These are phyloP conservation scores for Aphidius ervi DNA, from an alignment of 1,140 invertebrate genomes.

Conservation along the genomic window DNA sequence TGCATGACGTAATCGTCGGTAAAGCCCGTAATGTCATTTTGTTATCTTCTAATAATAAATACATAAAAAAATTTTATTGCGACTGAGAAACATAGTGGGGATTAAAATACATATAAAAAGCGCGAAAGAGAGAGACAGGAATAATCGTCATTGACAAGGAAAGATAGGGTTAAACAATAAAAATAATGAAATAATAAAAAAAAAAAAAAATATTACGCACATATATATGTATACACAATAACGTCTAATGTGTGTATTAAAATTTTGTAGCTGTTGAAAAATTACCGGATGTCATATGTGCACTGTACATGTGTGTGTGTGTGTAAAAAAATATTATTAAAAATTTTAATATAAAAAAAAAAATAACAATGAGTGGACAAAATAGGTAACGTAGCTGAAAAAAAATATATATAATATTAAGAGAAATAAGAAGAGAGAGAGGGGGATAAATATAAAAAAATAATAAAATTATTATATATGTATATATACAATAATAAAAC, in stretches of 20 bases:
- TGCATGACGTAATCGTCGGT: constrained; percentile 27
- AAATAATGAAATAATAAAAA: neutral
- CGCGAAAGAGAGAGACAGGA: neutral
- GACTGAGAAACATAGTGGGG: constrained; percentile 24
- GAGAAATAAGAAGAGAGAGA: constrained; percentile 2
- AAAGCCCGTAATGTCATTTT: constrained; percentile 31
- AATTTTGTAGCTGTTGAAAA: constrained; percentile 20
- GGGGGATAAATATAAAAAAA: constrained; percentile 19
- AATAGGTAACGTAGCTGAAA: constrained; percentile 2
- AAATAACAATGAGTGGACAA: too few species aligned
- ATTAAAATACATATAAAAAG: neutral
- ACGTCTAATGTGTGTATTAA: neutral
- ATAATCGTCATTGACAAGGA: neutral
- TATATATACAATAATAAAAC: constrained; percentile 45
- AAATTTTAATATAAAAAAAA: too few species aligned
- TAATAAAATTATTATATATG: constrained; percentile 28
- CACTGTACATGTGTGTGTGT: neutral
- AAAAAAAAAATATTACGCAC: constrained; percentile 6
- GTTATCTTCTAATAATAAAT: constrained; percentile 43
- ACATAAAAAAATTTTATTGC: constrained; percentile 42
- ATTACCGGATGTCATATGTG: constrained; percentile 28
- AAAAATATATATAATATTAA: constrained; percentile 6
- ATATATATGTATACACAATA: constrained; percentile 8
- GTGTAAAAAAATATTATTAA: too few species aligned
- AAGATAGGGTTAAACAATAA: too few species aligned